Evolutionary conservation across 2,888 invertebrate species (phyloP), one percentile per base, ranked within the genome.

Genomic region (Petrophora chlorosata): DNA sequence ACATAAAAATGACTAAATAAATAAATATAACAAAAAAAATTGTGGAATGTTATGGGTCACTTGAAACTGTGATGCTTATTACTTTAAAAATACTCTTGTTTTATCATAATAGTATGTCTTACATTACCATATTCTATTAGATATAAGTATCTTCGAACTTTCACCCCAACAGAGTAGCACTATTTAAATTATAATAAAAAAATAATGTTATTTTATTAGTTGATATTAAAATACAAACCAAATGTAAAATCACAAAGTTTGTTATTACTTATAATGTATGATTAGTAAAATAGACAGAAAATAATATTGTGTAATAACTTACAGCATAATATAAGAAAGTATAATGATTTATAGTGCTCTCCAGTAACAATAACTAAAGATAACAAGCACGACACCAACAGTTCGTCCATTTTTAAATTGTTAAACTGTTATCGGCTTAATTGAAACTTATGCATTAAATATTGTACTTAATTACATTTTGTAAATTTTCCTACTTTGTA

Each of bases 41-140:
- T 58, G 61, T 58, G 61, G 61, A 61, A 61, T 61, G 61, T 54
- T 28, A 38, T 23, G 42, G 44, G 36, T 58, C 50, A 53, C 52
- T 39, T 45, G 13, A 45, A 43, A 38, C 67, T 70, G 73, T 76
- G 76, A 78, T 75, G 64, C 63, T 63, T 64, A 67, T 68, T 73
- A 75, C 71, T 68, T 74, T 78, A 67, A 73, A 78, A 79, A 76
- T 79, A 79, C 65, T 76, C 59, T 63, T 36, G 29, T 47, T 59
- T 59, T 50, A 57, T 58, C 26, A 30, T 53, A 54, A 43, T 54
- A 56, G 40, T 57, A 51, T 51, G 42, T 51, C 51, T 51, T 51
- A 47, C 16, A 34, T 48, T 50, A 64, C 53, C 60, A 60, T 59
- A 53, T 53, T 58, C 53, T 53, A 53, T 35, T 43, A 49, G 50